phyloP scores from a whole-genome alignment of 2,888 invertebrate species.

The Bruchidius siliquastri region DNA sequence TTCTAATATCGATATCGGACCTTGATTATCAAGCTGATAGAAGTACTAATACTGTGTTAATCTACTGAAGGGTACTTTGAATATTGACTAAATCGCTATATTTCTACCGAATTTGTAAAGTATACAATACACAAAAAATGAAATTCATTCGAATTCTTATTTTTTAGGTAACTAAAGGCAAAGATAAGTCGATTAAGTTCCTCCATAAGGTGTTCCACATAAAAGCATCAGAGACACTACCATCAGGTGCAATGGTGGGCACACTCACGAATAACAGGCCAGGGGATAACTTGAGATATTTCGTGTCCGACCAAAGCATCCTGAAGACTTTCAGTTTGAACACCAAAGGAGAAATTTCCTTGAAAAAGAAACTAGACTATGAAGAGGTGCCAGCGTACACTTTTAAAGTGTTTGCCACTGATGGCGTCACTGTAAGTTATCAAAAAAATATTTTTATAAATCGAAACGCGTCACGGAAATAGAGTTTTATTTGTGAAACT shows the following conservation, averaged over 20 bases:
- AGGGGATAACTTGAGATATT: conserved; percentile 65
- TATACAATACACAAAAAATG: too few relatives aligned
- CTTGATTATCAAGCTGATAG: too few relatives aligned
- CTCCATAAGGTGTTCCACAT: conserved; percentile 66
- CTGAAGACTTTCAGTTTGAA: conserved; percentile 73
- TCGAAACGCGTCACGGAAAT: too few relatives aligned
- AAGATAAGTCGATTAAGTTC: conserved; percentile 54
- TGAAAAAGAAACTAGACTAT: conserved; percentile 72
- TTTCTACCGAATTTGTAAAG: too few relatives aligned
- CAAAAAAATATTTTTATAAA: neutral
- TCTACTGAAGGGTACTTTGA: too few relatives aligned
- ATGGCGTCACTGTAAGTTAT: conserved; percentile 63
- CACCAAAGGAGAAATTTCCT: conserved; percentile 72
- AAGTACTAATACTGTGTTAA: too few relatives aligned
- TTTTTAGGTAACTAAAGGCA: conserved; percentile 37
- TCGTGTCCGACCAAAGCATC: conserved; percentile 69
- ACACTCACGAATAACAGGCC: conserved; percentile 65
- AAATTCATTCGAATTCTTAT: neutral
- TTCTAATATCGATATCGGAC: too few relatives aligned
- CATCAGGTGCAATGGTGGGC: conserved; percentile 67
- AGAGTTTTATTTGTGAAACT: too few relatives aligned
- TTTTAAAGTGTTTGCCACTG: conserved; percentile 78
- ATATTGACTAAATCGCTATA: too few relatives aligned
- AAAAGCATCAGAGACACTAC: conserved; percentile 70
- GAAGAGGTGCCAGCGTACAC: conserved; percentile 67